Base-by-base conservation (phyloP, 2,888 invertebrate genomes). In the Reticulitermes lucifugus region DNA sequence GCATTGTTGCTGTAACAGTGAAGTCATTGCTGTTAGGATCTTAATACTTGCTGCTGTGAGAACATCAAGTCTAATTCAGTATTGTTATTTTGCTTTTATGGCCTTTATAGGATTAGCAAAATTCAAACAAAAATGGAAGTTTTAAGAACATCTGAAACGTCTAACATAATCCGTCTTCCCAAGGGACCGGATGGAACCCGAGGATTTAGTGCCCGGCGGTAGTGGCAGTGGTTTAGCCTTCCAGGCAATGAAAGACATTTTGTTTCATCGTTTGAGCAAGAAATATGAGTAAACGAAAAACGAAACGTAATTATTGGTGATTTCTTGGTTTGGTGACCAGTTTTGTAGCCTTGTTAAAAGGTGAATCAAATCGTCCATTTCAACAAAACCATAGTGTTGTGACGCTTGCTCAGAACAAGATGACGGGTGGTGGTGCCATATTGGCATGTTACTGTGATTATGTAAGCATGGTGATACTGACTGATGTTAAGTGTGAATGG, bases 181-280 rank as follows among this genome's bases (percentile, higher is more conserved):
- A 93, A 93, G 88, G 96, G 96, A 65, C 97, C 97, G 1, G 96
- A 97, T 89, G 96, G 96, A 87, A 95, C 95, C 81, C 92, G 91
- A 88, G 95, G 95, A 79, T 95, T 95, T 89, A 94, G 93, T 89
- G 91, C 93, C 89, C 93, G 93, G 88, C 94, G 95, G 93, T 95
- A 94, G 93, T 87, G 86, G 60, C 71, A 70, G 80, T 79, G 83
- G 84, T 77, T 25, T 41, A 65, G 81, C 81, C 81, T 81, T 25
- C 43, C 14, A 51, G 77, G 77, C 77, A 77, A 46, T 5, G 22
- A 41, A n/a, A 51, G 46, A 41, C 41, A 10, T 73, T 18, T 0
- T 73, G 14, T 41, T 2, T 29, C 14, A 41, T 73, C 41, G 35
- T 35, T 41, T 73, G 73, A 35, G 73, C 73, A 29, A 73, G 41